phyloP scores from a whole-genome alignment of 2,888 invertebrate genomes.

The Lasioglossum zephyrum region DNA sequence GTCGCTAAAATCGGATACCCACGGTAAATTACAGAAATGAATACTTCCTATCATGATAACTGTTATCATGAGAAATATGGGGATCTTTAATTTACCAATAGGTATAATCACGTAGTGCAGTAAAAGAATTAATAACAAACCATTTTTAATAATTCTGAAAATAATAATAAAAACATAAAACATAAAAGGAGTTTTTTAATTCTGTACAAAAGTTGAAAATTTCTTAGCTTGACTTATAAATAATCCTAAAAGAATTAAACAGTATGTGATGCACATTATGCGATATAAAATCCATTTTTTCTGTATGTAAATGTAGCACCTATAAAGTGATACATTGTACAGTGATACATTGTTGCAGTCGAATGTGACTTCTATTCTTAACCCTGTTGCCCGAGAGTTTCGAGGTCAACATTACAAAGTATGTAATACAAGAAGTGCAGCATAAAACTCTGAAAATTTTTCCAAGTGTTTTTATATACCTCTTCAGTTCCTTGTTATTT shows the following conservation, averaged over 20 bases:
- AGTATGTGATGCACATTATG: background rate
- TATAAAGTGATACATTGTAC: background rate
- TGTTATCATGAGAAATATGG: background rate
- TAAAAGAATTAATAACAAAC: background rate
- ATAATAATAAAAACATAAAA: slow-evolving; percentile 2
- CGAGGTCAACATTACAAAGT: slow-evolving; percentile 5
- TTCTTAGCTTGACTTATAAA: background rate
- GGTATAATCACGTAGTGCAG: background rate
- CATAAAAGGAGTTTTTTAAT: background rate
- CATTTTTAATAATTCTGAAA: background rate
- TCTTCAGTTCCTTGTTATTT: background rate
- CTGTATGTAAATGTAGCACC: background rate
- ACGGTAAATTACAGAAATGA: background rate
- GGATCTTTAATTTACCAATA: background rate
- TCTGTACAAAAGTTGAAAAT: background rate
- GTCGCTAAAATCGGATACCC: background rate
- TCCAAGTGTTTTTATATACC: background rate
- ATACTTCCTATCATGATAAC: background rate
- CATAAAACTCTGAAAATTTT: background rate
- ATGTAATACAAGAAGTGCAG: background rate
- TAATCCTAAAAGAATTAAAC: background rate
- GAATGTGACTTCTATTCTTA: background rate
- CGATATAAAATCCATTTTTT: background rate
- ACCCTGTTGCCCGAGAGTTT: background rate
- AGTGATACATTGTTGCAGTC: background rate